A percentile compares a stretch with the other conserved stretches of the same genome.
Evolutionary conservation across 2,888 invertebrate genomes (phyloP).

Genomic region (Pocota personata): DNA sequence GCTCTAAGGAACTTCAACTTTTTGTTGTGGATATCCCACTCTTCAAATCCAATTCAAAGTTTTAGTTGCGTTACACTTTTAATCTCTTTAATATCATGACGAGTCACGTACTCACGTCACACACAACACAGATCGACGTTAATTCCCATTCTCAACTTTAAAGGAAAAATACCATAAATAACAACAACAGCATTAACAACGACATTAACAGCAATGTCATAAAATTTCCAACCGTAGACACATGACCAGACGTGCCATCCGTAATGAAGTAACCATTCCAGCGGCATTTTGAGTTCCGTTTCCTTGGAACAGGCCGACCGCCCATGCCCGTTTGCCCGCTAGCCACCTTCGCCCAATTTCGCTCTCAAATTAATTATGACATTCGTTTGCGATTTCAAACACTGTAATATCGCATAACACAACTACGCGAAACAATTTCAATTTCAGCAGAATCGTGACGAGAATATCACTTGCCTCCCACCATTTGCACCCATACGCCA

Average conservation of each 20-base stretch:
- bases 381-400: slow-evolving; percentile 62
- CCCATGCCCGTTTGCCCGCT: not conserved
- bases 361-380: slow-evolving; percentile 64
- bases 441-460: slow-evolving; percentile 58
- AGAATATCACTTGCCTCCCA: slow-evolving; percentile 7
- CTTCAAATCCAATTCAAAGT: slow-evolving; percentile 1
- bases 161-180: not conserved
- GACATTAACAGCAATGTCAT: slow-evolving; percentile 15
- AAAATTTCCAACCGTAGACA: slow-evolving; percentile 42
- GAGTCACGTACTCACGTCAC: slow-evolving; percentile 30
- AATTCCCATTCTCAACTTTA: slow-evolving; percentile 2
- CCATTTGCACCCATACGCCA: not conserved
- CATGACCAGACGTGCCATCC: slow-evolving; percentile 46
- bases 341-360: slow-evolving; percentile 32
- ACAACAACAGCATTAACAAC: not conserved
- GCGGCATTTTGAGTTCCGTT: slow-evolving; percentile 7
- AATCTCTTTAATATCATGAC: slow-evolving; percentile 30
- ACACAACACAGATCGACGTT: slow-evolving; percentile 5
- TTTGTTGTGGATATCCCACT: not conserved
- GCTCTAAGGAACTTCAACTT: not conserved
- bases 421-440: slow-evolving; percentile 68
- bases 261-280: slow-evolving; percentile 38
- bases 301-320: not conserved
- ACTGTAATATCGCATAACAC: slow-evolving; percentile 58
- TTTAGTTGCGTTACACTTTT: slow-evolving; percentile 41